These are phyloP conservation scores for Scomberomorus guttatus DNA, from an alignment of 2,797 vertebrate genomes.

Conservation along the genomic window DNA sequence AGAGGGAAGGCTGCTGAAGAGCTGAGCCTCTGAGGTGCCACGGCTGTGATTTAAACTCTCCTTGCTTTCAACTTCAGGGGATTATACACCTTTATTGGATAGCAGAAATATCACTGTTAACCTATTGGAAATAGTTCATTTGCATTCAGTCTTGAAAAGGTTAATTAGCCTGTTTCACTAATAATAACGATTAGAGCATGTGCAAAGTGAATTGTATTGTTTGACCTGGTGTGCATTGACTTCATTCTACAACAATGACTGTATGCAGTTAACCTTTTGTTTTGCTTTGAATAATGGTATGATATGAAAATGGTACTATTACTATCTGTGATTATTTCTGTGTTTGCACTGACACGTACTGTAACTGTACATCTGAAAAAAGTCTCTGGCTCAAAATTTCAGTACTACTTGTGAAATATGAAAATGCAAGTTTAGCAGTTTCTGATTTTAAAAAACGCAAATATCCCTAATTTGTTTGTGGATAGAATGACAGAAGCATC, in stretches of 20 bases:
- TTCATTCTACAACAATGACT: background rate
- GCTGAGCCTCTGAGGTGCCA: conserved; percentile 59
- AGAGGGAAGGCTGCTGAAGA: conserved; percentile 56
- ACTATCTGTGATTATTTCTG: conserved; percentile 2
- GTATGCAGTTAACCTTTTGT: conserved; percentile 30
- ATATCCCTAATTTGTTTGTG: conserved; percentile 6
- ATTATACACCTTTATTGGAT: conserved; percentile 33
- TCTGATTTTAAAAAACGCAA: conserved; percentile 2
- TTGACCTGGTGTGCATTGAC: conserved; percentile 23
- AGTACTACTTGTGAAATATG: background rate
- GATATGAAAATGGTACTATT: background rate
- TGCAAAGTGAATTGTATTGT: conserved; percentile 42
- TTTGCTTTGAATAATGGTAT: conserved; percentile 18
- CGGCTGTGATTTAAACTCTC: conserved; percentile 62
- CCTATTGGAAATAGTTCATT: conserved; percentile 72
- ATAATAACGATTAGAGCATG: conserved; percentile 57
- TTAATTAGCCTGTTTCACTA: conserved; percentile 69
- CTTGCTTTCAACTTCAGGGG: conserved; percentile 38
- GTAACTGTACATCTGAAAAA: background rate
- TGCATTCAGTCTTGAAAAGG: conserved; percentile 73
- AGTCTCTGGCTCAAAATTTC: background rate
- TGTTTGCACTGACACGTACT: background rate
- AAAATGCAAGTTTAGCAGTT: background rate
- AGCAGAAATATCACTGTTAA: conserved; percentile 48
- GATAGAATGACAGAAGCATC: conserved; percentile 11